Evolutionary conservation across 2,888 invertebrate genomes (phyloP).

Genomic region (Lordiphosa andalusiaca): DNA sequence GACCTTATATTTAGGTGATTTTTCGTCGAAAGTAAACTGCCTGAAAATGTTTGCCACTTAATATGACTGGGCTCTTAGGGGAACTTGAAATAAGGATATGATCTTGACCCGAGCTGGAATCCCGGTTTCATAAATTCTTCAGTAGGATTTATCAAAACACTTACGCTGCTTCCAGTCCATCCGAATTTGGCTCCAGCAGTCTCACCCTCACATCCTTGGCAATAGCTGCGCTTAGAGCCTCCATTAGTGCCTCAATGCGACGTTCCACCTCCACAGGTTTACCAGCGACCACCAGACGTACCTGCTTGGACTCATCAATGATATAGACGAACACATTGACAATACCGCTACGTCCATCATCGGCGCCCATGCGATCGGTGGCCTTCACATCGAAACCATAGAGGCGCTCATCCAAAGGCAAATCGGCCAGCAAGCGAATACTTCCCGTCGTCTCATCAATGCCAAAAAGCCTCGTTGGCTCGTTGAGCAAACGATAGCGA

Average conservation of each 20-base stretch:
- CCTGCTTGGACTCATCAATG: conserved; percentile 89
- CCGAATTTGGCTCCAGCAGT: conserved; percentile 87
- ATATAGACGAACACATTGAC: conserved; percentile 93
- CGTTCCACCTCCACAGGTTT: conserved; percentile 89
- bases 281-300: conserved; percentile 88
- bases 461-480: conserved; percentile 87
- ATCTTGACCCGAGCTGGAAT: too few species aligned
- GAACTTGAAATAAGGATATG: too few species aligned
- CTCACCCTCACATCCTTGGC: conserved; percentile 89
- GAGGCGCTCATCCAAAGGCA: conserved; percentile 87
- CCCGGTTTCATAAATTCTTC: too few species aligned
- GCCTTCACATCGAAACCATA: conserved; percentile 94
- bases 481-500: conserved; percentile 89
- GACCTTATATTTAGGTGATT: too few species aligned
- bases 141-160: too few species aligned
- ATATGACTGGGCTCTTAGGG: too few species aligned
- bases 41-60: too few species aligned
- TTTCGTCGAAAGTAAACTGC: too few species aligned
- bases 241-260: conserved; percentile 86
- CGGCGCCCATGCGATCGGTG: conserved; percentile 89
- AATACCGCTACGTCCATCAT: conserved; percentile 90
- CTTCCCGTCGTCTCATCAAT: conserved; percentile 89
- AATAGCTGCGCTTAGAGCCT: conserved; percentile 86
- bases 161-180: conserved; percentile 81
- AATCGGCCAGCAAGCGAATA: conserved; percentile 85